Percentiles rank a stretch among this genome's conserved stretches.
phyloP scores from a whole-genome alignment of 2,113 vertebrate genomes.

The Gavia stellata region DNA sequence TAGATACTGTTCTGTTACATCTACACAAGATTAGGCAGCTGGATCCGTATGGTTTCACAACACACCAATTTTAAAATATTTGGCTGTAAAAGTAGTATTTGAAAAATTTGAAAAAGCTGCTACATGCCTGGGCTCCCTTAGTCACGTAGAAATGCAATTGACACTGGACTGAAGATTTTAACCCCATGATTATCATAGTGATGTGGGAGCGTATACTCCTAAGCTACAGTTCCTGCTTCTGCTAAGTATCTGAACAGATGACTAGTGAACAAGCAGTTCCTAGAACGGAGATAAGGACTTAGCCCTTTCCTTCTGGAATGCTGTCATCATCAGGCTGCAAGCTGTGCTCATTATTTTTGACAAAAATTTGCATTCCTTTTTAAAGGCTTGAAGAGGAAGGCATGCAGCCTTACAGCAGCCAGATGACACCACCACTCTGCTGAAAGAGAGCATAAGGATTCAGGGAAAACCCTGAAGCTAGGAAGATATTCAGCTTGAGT shows the following conservation, averaged over 20 bases:
- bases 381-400: not conserved
- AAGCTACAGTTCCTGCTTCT: not conserved
- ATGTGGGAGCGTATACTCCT: not conserved
- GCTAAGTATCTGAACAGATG: not conserved
- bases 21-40: not conserved
- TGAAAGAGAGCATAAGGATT: not conserved
- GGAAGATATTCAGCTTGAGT: not conserved
- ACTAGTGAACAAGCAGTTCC: not conserved
- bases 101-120: not conserved
- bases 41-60: not conserved
- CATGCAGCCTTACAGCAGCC: not conserved
- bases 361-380: not conserved
- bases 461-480: not conserved
- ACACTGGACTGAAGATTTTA: not conserved
- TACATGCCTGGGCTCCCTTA: not conserved
- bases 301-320: not conserved
- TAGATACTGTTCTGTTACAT: not conserved
- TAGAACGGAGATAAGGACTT: not conserved
- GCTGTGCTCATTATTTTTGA: not conserved
- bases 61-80: not conserved
- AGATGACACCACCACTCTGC: not conserved
- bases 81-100: not conserved
- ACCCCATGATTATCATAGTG: not conserved
- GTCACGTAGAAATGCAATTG: accelerated
- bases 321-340: not conserved